Evolutionary conservation across 2,113 vertebrate species (phyloP).

Genomic region (Caranx ignobilis): DNA sequence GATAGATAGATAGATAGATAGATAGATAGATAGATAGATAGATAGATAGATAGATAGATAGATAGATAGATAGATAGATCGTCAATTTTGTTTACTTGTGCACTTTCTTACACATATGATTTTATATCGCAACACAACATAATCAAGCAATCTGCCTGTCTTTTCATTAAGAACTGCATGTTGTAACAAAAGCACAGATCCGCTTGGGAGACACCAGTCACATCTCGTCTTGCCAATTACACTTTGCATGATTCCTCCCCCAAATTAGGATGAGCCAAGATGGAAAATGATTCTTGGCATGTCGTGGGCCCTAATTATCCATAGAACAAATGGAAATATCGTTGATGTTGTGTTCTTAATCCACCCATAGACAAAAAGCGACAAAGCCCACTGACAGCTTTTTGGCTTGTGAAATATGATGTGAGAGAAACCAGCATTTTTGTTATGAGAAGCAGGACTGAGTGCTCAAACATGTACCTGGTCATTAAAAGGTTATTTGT

Average conservation of each 20-base stretch:
- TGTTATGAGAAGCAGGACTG: slow-evolving; percentile 47
- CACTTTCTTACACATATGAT: slow-evolving; percentile 6
- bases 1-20: slow-evolving; percentile 47
- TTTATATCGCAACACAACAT: slow-evolving; percentile 53
- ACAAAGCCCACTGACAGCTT: slow-evolving; percentile 71
- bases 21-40: slow-evolving; percentile 10
- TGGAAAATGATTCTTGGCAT: slow-evolving; percentile 86
- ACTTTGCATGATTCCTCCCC: slow-evolving; percentile 86
- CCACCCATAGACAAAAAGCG: slow-evolving; percentile 54
- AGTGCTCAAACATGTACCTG: slow-evolving; percentile 47
- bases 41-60: slow-evolving; percentile 13
- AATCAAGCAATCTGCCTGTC: slow-evolving; percentile 64
- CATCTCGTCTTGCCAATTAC: slow-evolving; percentile 82
- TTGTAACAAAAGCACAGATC: slow-evolving; percentile 70
- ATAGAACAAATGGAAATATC: slow-evolving; percentile 83
- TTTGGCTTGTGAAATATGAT: slow-evolving; percentile 60
- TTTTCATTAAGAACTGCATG: slow-evolving; percentile 71
- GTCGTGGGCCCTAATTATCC: slow-evolving; percentile 85
- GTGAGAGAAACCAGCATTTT: slow-evolving; percentile 30
- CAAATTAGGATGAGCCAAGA: slow-evolving; percentile 84
- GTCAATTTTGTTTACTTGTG: slow-evolving; percentile 29
- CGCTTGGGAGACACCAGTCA: slow-evolving; percentile 73
- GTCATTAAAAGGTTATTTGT: slow-evolving; percentile 53
- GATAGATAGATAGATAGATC: not conserved
- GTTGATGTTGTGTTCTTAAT: slow-evolving; percentile 82